Percentiles rank a stretch among this genome's conserved stretches.
phyloP scores from a whole-genome alignment of 2,113 vertebrate species.

The Zosterops lateralis region DNA sequence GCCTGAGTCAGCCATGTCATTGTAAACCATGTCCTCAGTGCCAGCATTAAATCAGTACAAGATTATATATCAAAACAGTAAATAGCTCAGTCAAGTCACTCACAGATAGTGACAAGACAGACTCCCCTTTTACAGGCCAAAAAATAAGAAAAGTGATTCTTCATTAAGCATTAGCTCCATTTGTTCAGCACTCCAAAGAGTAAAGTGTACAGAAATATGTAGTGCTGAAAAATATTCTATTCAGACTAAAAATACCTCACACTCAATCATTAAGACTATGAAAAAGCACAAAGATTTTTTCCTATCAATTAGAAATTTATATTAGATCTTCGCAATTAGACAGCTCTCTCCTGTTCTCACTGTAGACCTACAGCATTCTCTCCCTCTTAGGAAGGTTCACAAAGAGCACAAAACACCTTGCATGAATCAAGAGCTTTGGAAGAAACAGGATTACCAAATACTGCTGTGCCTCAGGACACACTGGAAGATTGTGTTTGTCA shows the following conservation, averaged over 20 bases:
- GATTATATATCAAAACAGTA: background rate
- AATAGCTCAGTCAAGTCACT: background rate
- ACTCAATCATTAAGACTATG: background rate
- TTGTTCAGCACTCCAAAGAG: background rate
- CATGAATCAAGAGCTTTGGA: accelerated
- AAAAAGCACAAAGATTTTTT: accelerated
- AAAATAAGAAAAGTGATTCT: background rate
- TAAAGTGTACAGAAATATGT: background rate
- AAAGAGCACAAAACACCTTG: background rate
- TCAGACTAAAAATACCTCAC: background rate
- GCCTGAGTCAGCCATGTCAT: background rate
- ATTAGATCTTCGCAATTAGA: background rate
- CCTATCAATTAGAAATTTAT: background rate
- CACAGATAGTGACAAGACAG: background rate
- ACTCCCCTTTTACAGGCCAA: background rate
- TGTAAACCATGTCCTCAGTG: background rate
- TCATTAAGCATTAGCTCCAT: background rate
- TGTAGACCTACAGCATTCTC: background rate
- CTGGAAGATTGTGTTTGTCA: background rate
- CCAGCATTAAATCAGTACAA: background rate
- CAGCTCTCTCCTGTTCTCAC: background rate
- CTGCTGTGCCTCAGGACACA: background rate
- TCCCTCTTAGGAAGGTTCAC: background rate
- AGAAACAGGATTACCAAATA: background rate
- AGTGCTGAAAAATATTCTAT: background rate